These are phyloP conservation scores for Andrena praecox DNA, from an alignment of 2,888 invertebrate species.

Conservation along the genomic window DNA sequence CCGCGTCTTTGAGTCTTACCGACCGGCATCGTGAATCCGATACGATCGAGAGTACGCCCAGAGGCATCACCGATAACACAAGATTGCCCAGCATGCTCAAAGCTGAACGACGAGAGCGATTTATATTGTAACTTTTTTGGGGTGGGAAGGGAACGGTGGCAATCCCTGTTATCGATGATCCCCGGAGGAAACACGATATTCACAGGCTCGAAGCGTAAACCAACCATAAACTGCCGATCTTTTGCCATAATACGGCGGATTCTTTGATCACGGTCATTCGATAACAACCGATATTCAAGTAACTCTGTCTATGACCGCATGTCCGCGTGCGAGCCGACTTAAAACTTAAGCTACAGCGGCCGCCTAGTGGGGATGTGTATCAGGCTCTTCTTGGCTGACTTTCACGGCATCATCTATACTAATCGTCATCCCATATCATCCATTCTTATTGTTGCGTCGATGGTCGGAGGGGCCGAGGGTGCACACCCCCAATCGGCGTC, in stretches of 20 bases:
- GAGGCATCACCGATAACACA: slow-evolving; percentile 21
- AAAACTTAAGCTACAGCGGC: slow-evolving; percentile 18
- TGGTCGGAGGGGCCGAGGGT: slow-evolving; percentile 70
- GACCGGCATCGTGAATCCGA: slow-evolving; percentile 25
- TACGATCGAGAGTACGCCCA: slow-evolving; percentile 28
- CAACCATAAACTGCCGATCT: slow-evolving; percentile 50
- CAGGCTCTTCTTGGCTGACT: slow-evolving; percentile 76
- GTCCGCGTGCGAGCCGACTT: slow-evolving; percentile 43
- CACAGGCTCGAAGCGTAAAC: slow-evolving; percentile 20
- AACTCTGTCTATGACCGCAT: slow-evolving; percentile 31
- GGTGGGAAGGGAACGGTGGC: neutral
- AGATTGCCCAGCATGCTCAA: slow-evolving; percentile 21
- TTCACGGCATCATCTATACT: slow-evolving; percentile 80
- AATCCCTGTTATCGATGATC: slow-evolving; percentile 31
- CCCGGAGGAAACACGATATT: slow-evolving; percentile 26
- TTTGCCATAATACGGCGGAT: slow-evolving; percentile 44
- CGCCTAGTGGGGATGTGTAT: slow-evolving; percentile 42
- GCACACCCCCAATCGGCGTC: slow-evolving; percentile 42
- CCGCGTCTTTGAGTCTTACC: slow-evolving; percentile 10
- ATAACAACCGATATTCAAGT: slow-evolving; percentile 37
- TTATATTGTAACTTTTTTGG: slow-evolving; percentile 12
- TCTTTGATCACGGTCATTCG: slow-evolving; percentile 18
- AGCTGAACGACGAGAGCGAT: neutral
- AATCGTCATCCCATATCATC: slow-evolving; percentile 83
- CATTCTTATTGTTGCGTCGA: slow-evolving; percentile 81